Evolutionary conservation across 2,113 vertebrate genomes (phyloP), one percentile per base, ranked within the genome.

Genomic region (Barnardius zonarius): DNA sequence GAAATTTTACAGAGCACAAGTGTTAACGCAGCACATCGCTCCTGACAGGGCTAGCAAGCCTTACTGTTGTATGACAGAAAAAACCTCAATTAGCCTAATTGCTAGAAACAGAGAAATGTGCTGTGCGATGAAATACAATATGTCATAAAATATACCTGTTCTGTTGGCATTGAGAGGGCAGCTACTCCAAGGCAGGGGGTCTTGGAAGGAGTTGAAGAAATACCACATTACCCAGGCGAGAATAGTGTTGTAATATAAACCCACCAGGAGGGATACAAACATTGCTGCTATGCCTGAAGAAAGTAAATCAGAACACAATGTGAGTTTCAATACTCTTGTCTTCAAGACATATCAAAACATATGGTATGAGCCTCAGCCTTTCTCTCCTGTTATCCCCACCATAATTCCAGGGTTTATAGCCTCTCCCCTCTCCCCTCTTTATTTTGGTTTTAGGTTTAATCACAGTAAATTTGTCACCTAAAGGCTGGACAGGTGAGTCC

Each of bases 181-280:
- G 23, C 79, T 64, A 16, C 96, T 98, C 99, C 99, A 99, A 6
- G 99, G 99, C 78, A 99, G 97, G 1, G 99, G 99, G 7, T 98
- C 97, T 97, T 99, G 99, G 90, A 99, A 99, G 79, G 99, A 99
- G 97, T 99, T 99, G 98, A 99, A 99, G 96, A 99, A 99, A 96
- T 99, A 99, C 99, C 99, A 99, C 98, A 99, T 98, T 90, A 99
- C 98, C 98, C 98, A 99, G 89, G 99, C 98, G 72, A 99, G 98
- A 94, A 99, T 98, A n/a, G 98, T 98, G 86, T 99, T 99, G 88
- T 99, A 99, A 95, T 99, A 99, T 14, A 99, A 96, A 20, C 98
- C 97, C 80, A 99, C 98, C 80, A 99, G 78, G 90, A 99, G 98
- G 72, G 99, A 99, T 17, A 98, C 98, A 23, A 98, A 66, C 99